Evolutionary conservation across 2,113 vertebrate genomes (phyloP).

Genomic region (Daboia siamensis): DNA sequence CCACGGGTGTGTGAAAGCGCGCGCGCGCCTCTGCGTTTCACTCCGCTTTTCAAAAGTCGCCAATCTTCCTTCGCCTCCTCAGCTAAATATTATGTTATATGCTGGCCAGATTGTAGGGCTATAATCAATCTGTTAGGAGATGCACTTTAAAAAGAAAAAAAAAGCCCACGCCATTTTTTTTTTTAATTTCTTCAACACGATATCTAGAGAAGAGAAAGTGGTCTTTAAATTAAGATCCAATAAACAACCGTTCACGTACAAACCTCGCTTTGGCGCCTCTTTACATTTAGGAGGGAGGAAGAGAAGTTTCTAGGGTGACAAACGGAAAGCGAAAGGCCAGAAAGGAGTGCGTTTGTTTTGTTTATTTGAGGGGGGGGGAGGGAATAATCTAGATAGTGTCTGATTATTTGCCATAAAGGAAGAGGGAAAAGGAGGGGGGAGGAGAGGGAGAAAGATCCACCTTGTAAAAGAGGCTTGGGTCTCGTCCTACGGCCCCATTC

Average conservation of each 20-base stretch:
- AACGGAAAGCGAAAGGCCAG: background rate
- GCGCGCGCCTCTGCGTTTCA: background rate
- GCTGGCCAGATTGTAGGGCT: background rate
- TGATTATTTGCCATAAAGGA: background rate
- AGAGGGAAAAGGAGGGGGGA: accelerated
- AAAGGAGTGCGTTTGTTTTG: background rate
- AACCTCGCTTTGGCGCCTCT: constrained; percentile 34
- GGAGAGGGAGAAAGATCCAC: background rate
- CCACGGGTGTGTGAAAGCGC: background rate
- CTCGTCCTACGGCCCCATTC: background rate
- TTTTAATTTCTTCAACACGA: background rate
- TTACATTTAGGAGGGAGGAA: background rate
- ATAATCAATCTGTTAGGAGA: background rate
- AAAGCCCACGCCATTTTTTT: background rate
- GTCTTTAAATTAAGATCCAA: constrained; percentile 15
- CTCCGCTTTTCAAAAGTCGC: background rate
- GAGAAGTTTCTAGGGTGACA: background rate
- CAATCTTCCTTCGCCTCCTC: background rate
- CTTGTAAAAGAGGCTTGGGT: background rate
- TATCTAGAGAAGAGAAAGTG: background rate
- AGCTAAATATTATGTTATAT: background rate
- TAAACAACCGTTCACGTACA: constrained; percentile 4
- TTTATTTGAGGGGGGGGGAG: background rate
- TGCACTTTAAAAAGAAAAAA: background rate
- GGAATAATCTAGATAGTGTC: background rate